Conservation (phyloP, 2,113 vertebrate genomes). For the Martes martes region DNA sequence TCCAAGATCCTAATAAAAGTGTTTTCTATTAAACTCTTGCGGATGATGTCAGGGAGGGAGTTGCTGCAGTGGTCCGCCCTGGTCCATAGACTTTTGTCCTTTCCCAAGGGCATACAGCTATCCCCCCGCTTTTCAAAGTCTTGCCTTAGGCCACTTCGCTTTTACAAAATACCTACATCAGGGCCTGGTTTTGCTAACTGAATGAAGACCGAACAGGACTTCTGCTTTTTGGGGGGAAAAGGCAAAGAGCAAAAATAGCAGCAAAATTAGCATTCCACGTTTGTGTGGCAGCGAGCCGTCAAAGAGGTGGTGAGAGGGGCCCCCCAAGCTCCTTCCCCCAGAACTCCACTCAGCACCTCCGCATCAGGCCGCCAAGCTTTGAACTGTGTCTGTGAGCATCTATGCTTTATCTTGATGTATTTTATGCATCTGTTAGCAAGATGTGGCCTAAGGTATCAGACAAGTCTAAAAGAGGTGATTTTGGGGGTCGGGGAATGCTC, state of each 20-base stretch:
- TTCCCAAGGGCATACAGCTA: neutral
- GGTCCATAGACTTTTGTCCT: neutral
- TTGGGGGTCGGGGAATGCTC: neutral
- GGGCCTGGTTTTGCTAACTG: neutral
- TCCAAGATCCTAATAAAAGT: neutral
- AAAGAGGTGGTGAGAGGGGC: neutral
- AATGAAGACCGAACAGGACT: neutral
- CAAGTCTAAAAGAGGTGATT: neutral
- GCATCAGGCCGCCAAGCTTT: neutral
- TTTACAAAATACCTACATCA: neutral
- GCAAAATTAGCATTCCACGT: neutral
- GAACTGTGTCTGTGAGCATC: neutral
- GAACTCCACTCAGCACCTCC: neutral
- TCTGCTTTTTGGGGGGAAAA: neutral
- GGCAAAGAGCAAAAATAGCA: neutral
- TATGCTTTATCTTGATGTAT: neutral
- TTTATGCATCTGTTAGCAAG: neutral
- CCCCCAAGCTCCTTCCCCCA: neutral
- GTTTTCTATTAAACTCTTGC: neutral
- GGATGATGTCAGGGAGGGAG: neutral
- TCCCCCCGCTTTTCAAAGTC: neutral
- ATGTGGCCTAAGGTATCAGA: neutral
- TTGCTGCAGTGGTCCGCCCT: neutral
- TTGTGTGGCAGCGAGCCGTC: neutral
- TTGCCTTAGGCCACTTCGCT: neutral